phyloP scores from a whole-genome alignment of 2,113 vertebrate genomes.

The Oryzias javanicus region DNA sequence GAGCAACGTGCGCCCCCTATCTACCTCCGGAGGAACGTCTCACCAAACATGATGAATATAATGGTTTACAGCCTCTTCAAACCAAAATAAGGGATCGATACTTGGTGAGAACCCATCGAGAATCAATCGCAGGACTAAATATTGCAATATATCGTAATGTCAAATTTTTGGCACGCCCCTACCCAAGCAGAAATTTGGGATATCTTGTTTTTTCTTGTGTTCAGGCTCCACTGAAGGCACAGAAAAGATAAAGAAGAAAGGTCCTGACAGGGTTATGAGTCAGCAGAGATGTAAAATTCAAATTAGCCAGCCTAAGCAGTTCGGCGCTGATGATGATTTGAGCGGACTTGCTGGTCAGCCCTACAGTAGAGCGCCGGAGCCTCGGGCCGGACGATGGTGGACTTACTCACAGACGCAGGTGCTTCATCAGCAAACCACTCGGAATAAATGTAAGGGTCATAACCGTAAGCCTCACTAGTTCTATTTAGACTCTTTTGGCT shows the following conservation, averaged over 20 bases:
- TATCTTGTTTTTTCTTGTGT: conserved; percentile 60
- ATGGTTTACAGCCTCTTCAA: no score
- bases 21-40: no score
- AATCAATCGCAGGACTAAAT: no score
- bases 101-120: no score
- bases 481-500: neutral
- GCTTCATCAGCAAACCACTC: conserved; percentile 63
- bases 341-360: conserved; percentile 66
- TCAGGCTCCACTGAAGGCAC: conserved; percentile 53
- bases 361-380: conserved; percentile 58
- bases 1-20: no score
- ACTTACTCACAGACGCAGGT: conserved; percentile 60
- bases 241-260: conserved; percentile 68
- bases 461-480: conserved; percentile 12
- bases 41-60: neutral
- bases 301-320: conserved; percentile 73
- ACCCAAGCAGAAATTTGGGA: conserved; percentile 47
- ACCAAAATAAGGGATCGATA: no score
- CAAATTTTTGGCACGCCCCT: neutral
- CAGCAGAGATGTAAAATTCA: conserved; percentile 74
- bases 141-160: no score
- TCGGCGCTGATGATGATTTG: conserved; percentile 69
- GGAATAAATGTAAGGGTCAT: conserved; percentile 28
- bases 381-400: conserved; percentile 40
- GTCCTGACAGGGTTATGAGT: conserved; percentile 74